Evolutionary conservation across 2,888 invertebrate genomes (phyloP).

Genomic region (Ophion slaviceki): DNA sequence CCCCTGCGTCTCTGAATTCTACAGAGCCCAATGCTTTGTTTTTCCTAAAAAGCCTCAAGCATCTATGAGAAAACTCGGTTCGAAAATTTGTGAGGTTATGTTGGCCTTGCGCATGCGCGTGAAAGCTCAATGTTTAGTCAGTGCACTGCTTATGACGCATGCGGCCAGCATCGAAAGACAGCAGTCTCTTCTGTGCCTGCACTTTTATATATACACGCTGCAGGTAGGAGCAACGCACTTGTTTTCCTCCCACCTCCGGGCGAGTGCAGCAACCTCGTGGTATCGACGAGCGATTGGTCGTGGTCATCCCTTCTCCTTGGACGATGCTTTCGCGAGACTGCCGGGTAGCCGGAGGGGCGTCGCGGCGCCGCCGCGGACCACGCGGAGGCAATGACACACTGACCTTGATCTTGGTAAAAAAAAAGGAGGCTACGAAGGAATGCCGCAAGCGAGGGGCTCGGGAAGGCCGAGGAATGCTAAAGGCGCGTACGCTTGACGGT

Average conservation of each 20-base stretch:
- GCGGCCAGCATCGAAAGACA: slow-evolving; percentile 36
- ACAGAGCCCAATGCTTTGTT: too few species aligned
- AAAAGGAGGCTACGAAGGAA: slow-evolving; percentile 42
- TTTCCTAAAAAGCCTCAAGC: too few species aligned
- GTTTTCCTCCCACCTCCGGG: slow-evolving; percentile 51
- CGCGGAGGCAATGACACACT: slow-evolving; percentile 80
- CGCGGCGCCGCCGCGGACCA: slow-evolving; percentile 57
- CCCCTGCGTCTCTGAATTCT: too few species aligned
- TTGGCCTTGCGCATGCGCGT: background rate
- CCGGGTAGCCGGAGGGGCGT: slow-evolving; percentile 34
- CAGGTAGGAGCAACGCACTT: slow-evolving; percentile 33
- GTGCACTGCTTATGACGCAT: slow-evolving; percentile 4
- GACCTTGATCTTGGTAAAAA: slow-evolving; percentile 75
- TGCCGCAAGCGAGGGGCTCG: slow-evolving; percentile 42
- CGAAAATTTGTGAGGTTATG: background rate
- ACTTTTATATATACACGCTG: slow-evolving; percentile 60
- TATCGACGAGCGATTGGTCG: slow-evolving; percentile 76
- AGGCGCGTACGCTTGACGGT: slow-evolving; percentile 55
- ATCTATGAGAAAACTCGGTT: background rate
- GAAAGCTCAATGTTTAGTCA: background rate
- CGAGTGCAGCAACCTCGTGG: slow-evolving; percentile 1
- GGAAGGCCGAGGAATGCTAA: slow-evolving; percentile 69
- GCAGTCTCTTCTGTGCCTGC: slow-evolving; percentile 37
- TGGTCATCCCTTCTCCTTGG: slow-evolving; percentile 59
- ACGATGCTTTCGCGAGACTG: slow-evolving; percentile 46